phyloP scores from a whole-genome alignment of 2,888 invertebrate species.

The Drosophila aldrichi region DNA sequence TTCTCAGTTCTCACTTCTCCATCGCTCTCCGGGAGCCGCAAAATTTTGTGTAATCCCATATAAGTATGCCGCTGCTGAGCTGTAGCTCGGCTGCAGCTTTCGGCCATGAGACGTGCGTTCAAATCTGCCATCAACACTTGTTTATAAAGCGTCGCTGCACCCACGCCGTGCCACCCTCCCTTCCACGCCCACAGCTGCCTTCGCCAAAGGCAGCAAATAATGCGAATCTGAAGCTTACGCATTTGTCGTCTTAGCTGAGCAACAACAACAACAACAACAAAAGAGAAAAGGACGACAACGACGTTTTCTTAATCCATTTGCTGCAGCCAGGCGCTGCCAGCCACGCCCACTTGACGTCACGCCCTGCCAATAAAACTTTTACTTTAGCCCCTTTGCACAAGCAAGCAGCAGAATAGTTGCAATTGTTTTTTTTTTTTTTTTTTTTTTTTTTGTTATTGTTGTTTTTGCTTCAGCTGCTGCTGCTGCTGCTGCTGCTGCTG shows the following conservation, averaged over 20 bases:
- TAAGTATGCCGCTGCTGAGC: constrained; percentile 63
- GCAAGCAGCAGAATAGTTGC: constrained; percentile 5
- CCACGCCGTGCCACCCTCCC: not conserved
- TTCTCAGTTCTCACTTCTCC: constrained; percentile 12
- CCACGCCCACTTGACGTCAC: constrained; percentile 32
- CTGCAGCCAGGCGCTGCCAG: constrained; percentile 18
- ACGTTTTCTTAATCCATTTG: constrained; percentile 56
- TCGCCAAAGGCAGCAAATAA: constrained; percentile 28
- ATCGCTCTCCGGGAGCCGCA: constrained; percentile 14
- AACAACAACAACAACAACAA: not conserved
- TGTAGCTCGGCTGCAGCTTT: constrained; percentile 44
- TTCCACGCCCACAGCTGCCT: not conserved
- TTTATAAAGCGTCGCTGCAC: constrained; percentile 52
- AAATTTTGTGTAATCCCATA: constrained; percentile 67
- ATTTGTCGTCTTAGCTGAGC: constrained; percentile 56
- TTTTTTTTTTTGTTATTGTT: not conserved
- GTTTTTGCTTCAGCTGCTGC: constrained; percentile 10
- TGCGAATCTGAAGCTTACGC: constrained; percentile 56
- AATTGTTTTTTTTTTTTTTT: not conserved
- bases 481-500: constrained; percentile 26
- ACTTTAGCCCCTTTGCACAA: constrained; percentile 22
- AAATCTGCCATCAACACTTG: constrained; percentile 73
- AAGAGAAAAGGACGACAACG: constrained; percentile 10
- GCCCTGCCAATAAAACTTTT: constrained; percentile 52
- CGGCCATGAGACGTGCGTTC: constrained; percentile 44